Percentiles rank a stretch among this genome's conserved stretches.
Evolutionary conservation across 2,113 vertebrate genomes (phyloP).

Genomic region (Lampris incognitus): DNA sequence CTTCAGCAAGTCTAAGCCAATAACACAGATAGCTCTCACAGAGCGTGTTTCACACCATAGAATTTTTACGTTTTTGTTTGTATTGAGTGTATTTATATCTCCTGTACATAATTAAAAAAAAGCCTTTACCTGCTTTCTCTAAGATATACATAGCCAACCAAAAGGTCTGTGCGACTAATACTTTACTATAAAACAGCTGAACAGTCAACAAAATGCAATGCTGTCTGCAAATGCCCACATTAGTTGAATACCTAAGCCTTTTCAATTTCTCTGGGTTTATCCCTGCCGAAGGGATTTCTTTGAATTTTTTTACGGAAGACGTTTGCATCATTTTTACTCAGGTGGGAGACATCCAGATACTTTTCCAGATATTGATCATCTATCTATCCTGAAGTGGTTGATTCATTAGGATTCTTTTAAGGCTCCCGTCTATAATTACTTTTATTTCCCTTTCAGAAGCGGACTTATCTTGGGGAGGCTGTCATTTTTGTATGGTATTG

Average conservation of each 20-base stretch:
- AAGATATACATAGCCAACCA: no score
- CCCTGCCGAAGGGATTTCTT: background rate
- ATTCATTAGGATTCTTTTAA: conserved; percentile 6
- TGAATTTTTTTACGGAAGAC: background rate
- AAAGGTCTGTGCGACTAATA: no score
- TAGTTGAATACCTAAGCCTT: background rate
- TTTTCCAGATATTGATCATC: background rate
- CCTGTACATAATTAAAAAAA: no score
- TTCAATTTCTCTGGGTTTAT: background rate
- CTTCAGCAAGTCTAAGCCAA: background rate
- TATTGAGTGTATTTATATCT: background rate
- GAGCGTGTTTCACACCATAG: background rate
- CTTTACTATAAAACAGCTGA: no score
- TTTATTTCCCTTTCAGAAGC: background rate
- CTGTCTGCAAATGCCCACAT: background rate
- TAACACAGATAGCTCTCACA: background rate
- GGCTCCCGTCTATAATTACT: conserved; percentile 3
- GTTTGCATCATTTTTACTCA: conserved; percentile 19
- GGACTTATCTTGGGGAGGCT: background rate
- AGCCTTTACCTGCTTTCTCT: no score
- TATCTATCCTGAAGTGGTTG: conserved; percentile 16
- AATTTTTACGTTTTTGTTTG: background rate
- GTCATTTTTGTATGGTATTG: background rate
- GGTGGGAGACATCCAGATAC: background rate
- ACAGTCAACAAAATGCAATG: no score